These are phyloP conservation scores for Pantherophis vulpinus DNA, from an alignment of 2,797 vertebrate species.

Conservation along the genomic window DNA sequence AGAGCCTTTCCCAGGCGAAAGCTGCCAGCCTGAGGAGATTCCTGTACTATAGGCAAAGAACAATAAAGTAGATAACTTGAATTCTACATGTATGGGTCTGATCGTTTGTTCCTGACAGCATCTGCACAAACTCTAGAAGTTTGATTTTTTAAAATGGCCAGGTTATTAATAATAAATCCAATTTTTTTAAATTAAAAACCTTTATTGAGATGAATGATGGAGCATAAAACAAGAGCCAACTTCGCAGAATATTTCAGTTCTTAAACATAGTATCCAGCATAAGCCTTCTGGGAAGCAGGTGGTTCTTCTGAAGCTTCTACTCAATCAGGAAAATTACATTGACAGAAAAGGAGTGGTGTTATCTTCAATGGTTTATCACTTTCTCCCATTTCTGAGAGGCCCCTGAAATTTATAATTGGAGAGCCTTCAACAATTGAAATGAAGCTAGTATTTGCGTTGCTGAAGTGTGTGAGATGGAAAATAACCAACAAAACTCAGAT, in stretches of 20 bases:
- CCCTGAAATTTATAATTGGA: not conserved
- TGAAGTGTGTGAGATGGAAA: not conserved
- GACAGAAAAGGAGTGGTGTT: not conserved
- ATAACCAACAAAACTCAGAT: not conserved
- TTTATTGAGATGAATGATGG: not conserved
- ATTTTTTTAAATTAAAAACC: not conserved
- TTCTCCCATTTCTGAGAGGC: no score
- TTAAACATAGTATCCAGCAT: not conserved
- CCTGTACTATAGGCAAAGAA: not conserved
- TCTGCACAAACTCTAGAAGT: not conserved
- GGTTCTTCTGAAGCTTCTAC: not conserved
- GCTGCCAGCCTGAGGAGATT: not conserved
- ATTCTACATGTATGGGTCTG: not conserved
- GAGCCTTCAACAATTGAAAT: not conserved
- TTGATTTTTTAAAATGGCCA: not conserved
- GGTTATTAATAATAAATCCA: not conserved
- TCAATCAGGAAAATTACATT: not conserved
- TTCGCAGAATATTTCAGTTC: not conserved
- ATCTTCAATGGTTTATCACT: not conserved
- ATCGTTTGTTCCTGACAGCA: not conserved
- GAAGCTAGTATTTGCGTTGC: not conserved
- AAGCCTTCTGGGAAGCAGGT: not conserved
- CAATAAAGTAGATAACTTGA: not conserved
- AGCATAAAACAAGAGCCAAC: not conserved
- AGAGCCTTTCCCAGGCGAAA: not conserved